A percentile compares a stretch with the other conserved stretches of the same genome.
phyloP scores from a whole-genome alignment of 2,797 vertebrate species.

The Phaenicophaeus curvirostris region DNA sequence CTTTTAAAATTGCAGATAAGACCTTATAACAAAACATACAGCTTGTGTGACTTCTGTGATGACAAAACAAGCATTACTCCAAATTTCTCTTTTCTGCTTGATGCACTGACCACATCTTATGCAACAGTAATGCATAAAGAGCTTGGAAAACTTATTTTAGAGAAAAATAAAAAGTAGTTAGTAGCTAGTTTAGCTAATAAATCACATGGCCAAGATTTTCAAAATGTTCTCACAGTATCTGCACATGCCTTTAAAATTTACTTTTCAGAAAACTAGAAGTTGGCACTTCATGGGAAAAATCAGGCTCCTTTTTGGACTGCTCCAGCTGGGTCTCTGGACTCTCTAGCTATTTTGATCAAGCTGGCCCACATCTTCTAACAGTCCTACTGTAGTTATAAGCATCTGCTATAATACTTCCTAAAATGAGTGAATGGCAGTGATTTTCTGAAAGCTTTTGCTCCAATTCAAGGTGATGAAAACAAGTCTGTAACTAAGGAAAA shows the following conservation, averaged over 20 bases:
- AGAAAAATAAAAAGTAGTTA: background rate
- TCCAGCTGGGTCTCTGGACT: background rate
- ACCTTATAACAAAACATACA: background rate
- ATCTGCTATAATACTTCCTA: background rate
- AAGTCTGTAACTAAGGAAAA: slow-evolving; percentile 16
- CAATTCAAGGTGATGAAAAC: background rate
- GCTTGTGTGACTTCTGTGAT: background rate
- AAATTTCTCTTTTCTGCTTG: background rate
- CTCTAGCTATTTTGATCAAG: background rate
- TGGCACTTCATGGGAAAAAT: background rate
- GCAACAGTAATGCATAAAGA: background rate
- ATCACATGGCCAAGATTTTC: background rate
- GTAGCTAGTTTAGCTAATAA: background rate
- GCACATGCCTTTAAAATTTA: background rate
- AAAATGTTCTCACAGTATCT: background rate
- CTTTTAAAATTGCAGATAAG: background rate
- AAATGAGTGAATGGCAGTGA: background rate
- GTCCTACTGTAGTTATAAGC: background rate
- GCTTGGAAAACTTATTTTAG: background rate
- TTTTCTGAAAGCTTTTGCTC: slow-evolving; percentile 21
- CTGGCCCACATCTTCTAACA: background rate
- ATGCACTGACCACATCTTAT: background rate
- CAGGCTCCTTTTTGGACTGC: background rate
- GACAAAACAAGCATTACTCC: background rate
- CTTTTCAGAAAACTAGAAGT: background rate